Evolutionary conservation across 2,888 invertebrate genomes (phyloP).

Genomic region (Perithous albicinctus): DNA sequence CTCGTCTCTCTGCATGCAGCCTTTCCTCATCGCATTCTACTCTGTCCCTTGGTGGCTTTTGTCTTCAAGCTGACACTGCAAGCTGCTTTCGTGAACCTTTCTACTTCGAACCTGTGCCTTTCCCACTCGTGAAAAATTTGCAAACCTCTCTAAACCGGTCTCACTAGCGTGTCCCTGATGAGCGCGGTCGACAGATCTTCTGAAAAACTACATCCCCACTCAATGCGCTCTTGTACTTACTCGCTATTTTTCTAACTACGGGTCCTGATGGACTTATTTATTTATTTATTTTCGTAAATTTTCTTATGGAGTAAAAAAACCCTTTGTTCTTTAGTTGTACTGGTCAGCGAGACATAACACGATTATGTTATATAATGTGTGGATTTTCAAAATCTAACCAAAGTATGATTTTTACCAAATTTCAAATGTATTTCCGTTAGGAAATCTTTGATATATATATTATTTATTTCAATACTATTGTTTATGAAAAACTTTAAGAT

Average conservation of each 20-base stretch:
- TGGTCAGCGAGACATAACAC: too few relatives aligned
- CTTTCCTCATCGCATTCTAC: slow-evolving; percentile 11
- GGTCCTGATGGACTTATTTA: too few relatives aligned
- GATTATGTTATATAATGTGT: too few relatives aligned
- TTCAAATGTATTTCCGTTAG: too few relatives aligned
- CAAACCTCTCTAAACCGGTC: slow-evolving; percentile 49
- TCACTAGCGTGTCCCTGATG: slow-evolving; percentile 9
- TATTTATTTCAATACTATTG: too few relatives aligned
- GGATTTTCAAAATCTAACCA: too few relatives aligned
- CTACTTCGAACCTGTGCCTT: slow-evolving; percentile 44
- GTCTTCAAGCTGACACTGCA: slow-evolving; percentile 57
- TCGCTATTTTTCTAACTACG: neutral
- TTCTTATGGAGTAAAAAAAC: too few relatives aligned
- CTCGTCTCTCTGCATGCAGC: neutral
- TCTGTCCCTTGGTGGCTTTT: slow-evolving; percentile 56
- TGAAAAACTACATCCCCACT: neutral
- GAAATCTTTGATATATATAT: too few relatives aligned
- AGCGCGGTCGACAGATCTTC: neutral
- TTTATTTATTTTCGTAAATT: too few relatives aligned
- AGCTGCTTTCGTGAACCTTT: slow-evolving; percentile 61
- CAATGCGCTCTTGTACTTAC: neutral
- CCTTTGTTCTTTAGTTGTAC: too few relatives aligned
- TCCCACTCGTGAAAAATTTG: slow-evolving; percentile 62
- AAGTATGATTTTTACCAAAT: too few relatives aligned
- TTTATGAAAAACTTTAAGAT: too few relatives aligned